phyloP scores from a whole-genome alignment of 2,888 invertebrate genomes.

The Ptilodon capucinus region DNA sequence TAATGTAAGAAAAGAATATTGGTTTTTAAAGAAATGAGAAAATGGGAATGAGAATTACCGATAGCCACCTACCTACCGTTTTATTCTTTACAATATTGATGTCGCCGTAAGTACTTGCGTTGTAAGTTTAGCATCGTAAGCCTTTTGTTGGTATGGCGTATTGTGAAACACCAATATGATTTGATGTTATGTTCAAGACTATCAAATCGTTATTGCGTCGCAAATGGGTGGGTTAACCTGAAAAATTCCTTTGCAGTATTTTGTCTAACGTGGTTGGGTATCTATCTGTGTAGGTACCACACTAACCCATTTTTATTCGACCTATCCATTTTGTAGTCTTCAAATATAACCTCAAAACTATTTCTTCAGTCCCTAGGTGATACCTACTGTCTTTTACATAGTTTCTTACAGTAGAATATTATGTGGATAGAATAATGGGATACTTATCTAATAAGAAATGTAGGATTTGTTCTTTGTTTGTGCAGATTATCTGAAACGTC shows the following conservation, averaged over 20 bases:
- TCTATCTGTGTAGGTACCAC: too few relatives aligned
- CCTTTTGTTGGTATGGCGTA: slow-evolving; percentile 51
- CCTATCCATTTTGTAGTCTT: slow-evolving; percentile 32
- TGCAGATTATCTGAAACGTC: slow-evolving; percentile 68
- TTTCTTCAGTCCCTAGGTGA: not conserved
- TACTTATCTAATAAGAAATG: slow-evolving; percentile 15
- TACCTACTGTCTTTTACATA: not conserved
- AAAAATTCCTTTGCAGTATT: not conserved
- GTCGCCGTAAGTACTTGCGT: slow-evolving; percentile 41
- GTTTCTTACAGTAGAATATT: too few relatives aligned
- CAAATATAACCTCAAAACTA: slow-evolving; percentile 70
- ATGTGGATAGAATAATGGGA: too few relatives aligned
- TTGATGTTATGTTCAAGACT: slow-evolving; percentile 38
- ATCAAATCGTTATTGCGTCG: slow-evolving; percentile 49
- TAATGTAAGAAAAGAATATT: slow-evolving; percentile 63
- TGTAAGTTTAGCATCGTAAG: slow-evolving; percentile 26
- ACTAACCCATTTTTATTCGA: too few relatives aligned
- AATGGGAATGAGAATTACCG: slow-evolving; percentile 42
- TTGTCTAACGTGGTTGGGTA: not conserved
- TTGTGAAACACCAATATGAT: slow-evolving; percentile 46
- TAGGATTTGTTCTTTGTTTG: slow-evolving; percentile 30
- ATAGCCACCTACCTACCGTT: slow-evolving; percentile 21
- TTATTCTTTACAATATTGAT: slow-evolving; percentile 36
- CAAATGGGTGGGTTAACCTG: slow-evolving; percentile 38
- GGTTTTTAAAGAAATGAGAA: slow-evolving; percentile 55